phyloP scores from a whole-genome alignment of 2,797 vertebrate species.

The Brachyalestes nurse region DNA sequence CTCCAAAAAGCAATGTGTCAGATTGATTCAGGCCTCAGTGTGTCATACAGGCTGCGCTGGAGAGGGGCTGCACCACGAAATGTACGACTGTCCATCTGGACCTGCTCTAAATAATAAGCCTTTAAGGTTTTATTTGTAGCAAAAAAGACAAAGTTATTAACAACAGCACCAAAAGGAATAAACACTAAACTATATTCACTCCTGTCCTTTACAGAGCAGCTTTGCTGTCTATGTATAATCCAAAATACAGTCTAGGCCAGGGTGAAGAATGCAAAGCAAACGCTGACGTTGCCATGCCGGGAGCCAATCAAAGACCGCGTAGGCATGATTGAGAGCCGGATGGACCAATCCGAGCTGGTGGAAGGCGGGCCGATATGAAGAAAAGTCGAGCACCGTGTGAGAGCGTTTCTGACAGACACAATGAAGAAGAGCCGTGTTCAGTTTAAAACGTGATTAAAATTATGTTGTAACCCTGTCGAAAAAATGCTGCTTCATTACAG shows the following conservation, averaged over 20 bases:
- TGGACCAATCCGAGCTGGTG: constrained; percentile 64
- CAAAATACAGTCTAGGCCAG: constrained; percentile 71
- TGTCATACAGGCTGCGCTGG: constrained; percentile 29
- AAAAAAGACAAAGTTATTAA: neutral
- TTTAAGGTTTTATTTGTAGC: neutral
- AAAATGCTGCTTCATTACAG: constrained; percentile 16
- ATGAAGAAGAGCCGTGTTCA: constrained; percentile 70
- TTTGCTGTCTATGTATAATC: constrained; percentile 33
- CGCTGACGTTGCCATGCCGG: constrained; percentile 72
- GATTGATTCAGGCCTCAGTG: neutral
- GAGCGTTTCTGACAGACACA: constrained; percentile 74
- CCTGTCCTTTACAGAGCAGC: constrained; percentile 10
- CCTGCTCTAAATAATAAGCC: neutral
- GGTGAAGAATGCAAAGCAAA: constrained; percentile 70
- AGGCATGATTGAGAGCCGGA: constrained; percentile 59
- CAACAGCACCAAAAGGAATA: neutral
- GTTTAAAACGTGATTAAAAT: constrained; percentile 30
- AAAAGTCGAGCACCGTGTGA: constrained; percentile 75
- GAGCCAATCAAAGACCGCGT: constrained; percentile 72
- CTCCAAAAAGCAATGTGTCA: neutral
- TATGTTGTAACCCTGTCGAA: constrained; percentile 9
- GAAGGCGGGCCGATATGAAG: constrained; percentile 67
- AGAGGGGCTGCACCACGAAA: constrained; percentile 25
- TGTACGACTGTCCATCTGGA: constrained; percentile 17
- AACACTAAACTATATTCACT: constrained; percentile 8